Conservation (phyloP, 2,888 invertebrate species). For the Serrognathus titanus region DNA sequence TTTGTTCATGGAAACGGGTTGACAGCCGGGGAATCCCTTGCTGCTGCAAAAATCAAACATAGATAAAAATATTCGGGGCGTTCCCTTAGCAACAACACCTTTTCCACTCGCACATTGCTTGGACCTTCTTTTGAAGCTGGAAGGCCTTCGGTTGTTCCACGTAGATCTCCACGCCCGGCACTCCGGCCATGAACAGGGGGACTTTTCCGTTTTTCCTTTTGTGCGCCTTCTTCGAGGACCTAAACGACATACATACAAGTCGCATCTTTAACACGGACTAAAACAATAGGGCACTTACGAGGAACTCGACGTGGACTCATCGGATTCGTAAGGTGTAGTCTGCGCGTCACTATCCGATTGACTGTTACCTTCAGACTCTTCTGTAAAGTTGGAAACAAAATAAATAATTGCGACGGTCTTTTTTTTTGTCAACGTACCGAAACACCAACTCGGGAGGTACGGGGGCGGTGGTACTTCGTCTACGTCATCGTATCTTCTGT, state of each 20-base stretch:
- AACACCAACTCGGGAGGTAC: slow-evolving; percentile 82
- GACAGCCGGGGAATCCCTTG: slow-evolving; percentile 90
- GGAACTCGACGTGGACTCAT: slow-evolving; percentile 9
- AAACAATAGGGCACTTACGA: slow-evolving; percentile 9
- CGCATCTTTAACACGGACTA: background rate
- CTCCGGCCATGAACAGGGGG: slow-evolving; percentile 80
- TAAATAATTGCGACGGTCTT: background rate
- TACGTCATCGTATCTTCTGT: slow-evolving; percentile 71
- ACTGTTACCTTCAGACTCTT: slow-evolving; percentile 32
- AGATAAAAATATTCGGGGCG: background rate
- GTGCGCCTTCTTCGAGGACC: slow-evolving; percentile 8
- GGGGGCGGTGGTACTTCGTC: slow-evolving; percentile 73
- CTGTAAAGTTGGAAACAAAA: slow-evolving; percentile 41
- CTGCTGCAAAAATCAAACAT: slow-evolving; percentile 27
- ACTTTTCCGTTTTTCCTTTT: slow-evolving; percentile 12
- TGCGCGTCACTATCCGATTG: slow-evolving; percentile 4
- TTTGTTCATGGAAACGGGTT: slow-evolving; percentile 94
- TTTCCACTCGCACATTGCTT: slow-evolving; percentile 78
- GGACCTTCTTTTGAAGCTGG: slow-evolving; percentile 69
- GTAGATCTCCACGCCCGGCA: slow-evolving; percentile 73
- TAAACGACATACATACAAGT: background rate
- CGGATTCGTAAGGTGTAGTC: background rate
- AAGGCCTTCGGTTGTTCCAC: slow-evolving; percentile 55
- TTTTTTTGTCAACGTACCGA: slow-evolving; percentile 44
- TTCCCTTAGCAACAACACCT: slow-evolving; percentile 43